Base-by-base conservation (phyloP, 2,888 invertebrate species). In the Drosophila dives region DNA sequence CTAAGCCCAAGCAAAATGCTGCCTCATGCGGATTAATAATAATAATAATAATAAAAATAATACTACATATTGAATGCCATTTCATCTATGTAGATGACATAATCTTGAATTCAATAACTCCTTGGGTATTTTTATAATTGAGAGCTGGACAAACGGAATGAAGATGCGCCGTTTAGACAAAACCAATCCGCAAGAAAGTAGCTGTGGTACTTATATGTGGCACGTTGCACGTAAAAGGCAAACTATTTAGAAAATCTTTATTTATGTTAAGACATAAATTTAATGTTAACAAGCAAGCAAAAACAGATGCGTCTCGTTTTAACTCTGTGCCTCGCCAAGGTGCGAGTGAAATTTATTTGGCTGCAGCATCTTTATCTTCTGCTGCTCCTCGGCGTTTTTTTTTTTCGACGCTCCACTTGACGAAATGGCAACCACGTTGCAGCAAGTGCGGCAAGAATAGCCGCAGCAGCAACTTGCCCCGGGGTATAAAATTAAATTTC, bases 161-260 rank as follows among this genome's bases (percentile, higher is more conserved):
- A 81, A 85, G 84, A 76, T 79, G 73, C 72, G 42, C 38, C 58
- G 59, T 45, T 33, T 36, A 73, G 56, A 70, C 79, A 50, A 77
- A 77, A 72, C 75, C 81, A 83, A 80, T 80, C 78, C 65, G 5
- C 23, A 15, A 45, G 15, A 23, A 45, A 45, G 15, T 15, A 15
- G 45, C 34, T 10, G 10, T n/a, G 29, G 36, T 5, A 17, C 48
- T 69, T 75, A 59, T 65, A 50, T 70, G 70, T 20, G 34, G 68
- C 42, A 26, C 58, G 51, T 55, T 58, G 72, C 75, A 78, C 78
- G 80, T 79, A 77, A 64, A 75, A 54, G 56, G 75, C 72, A 71
- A 87, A 87, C 84, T 86, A 87, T 87, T 89, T 85, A 82, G 88
- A 78, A 89, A 87, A 89, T 83, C 89, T 89, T 90, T 90, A 89